These are phyloP conservation scores for Peromyscus californicus DNA, from an alignment of 2,113 vertebrate genomes.

Conservation along the genomic window DNA sequence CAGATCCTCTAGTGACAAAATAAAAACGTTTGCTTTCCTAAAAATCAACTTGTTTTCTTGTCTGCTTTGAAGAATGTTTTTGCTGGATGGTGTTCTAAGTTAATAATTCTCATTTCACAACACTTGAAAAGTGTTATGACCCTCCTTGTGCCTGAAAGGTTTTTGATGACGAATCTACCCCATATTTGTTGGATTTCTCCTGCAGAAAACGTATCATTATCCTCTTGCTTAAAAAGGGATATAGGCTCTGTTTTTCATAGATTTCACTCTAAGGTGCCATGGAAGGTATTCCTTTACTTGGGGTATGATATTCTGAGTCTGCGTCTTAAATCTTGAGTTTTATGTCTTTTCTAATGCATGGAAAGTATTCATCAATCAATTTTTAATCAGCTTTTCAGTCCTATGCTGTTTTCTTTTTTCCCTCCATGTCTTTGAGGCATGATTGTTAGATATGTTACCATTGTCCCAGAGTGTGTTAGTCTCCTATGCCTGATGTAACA, in stretches of 20 bases:
- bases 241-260: conserved; percentile 40
- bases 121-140: neutral
- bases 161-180: conserved; percentile 5
- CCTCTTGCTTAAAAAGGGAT: neutral
- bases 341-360: conserved; percentile 3
- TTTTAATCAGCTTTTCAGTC: neutral
- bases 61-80: conserved; percentile 47
- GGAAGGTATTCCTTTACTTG: neutral
- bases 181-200: neutral
- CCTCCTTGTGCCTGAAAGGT: neutral
- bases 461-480: neutral
- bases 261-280: neutral
- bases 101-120: conserved; percentile 1
- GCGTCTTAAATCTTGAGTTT: neutral
- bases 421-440: neutral
- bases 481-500: neutral
- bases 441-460: neutral
- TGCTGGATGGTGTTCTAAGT: neutral
- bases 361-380: neutral
- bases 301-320: neutral
- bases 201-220: neutral
- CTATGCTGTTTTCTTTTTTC: neutral
- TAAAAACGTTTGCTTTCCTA: conserved; percentile 5
- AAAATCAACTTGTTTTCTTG: neutral
- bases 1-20: neutral